Percentiles rank a stretch among this genome's conserved stretches.
phyloP scores from a whole-genome alignment of 2,113 vertebrate genomes.

The Danio rerio region GRCz12tu NC_133176.1:7361001-7361500 shows the following conservation, averaged over 20 bases:
- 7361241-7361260: conserved; percentile 2
- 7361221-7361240: background rate
- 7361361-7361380: conserved; percentile 34
- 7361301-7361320: conserved; percentile 49
- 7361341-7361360: conserved; percentile 20
- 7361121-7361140: no score
- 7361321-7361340: conserved; percentile 37
- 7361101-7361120: no score
- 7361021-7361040: no score
- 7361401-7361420: conserved; percentile 75
- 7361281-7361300: conserved; percentile 11
- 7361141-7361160: no score
- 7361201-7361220: background rate
- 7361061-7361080: no score
- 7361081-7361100: no score
- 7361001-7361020: no score
- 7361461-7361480: conserved; percentile 74
- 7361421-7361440: conserved; percentile 73
- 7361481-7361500: conserved; percentile 58
- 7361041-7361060: no score
- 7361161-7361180: background rate
- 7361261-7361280: conserved; percentile 29
- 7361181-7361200: background rate
- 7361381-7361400: conserved; percentile 70
- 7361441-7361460: conserved; percentile 76